phyloP scores from a whole-genome alignment of 2,797 vertebrate species.

The Hydrocynus forskahlii region DNA sequence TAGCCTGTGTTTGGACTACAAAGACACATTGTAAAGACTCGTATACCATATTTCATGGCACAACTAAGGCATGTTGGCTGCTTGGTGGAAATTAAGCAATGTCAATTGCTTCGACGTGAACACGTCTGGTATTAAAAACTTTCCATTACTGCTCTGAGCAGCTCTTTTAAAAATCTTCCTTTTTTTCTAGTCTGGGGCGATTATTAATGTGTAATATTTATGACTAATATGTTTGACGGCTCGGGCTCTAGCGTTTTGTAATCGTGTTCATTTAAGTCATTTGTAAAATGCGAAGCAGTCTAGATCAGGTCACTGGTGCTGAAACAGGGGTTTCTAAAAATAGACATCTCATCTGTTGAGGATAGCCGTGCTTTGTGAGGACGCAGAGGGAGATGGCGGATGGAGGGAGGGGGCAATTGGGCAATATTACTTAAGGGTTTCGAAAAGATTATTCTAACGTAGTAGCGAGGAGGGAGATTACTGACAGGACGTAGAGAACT shows the following conservation, averaged over 20 bases:
- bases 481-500: constrained; percentile 20
- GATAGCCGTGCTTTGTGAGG: constrained; percentile 37
- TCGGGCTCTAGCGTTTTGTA: neutral
- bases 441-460: constrained; percentile 54
- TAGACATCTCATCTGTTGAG: constrained; percentile 30
- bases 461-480: constrained; percentile 57
- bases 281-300: neutral
- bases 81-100: neutral
- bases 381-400: neutral
- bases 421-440: constrained; percentile 71
- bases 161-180: neutral
- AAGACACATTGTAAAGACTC: neutral
- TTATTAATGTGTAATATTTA: constrained; percentile 6
- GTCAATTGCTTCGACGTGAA: no score
- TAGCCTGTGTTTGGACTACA: no score
- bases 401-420: constrained; percentile 14
- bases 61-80: neutral
- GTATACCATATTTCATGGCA: neutral
- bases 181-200: neutral
- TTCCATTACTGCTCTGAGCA: neutral
- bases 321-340: constrained; percentile 36
- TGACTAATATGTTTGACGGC: neutral
- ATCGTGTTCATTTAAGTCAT: neutral
- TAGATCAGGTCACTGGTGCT: neutral
- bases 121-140: no score